Conservation (phyloP, 2,797 vertebrate species). For the Mus minutoides region DNA sequence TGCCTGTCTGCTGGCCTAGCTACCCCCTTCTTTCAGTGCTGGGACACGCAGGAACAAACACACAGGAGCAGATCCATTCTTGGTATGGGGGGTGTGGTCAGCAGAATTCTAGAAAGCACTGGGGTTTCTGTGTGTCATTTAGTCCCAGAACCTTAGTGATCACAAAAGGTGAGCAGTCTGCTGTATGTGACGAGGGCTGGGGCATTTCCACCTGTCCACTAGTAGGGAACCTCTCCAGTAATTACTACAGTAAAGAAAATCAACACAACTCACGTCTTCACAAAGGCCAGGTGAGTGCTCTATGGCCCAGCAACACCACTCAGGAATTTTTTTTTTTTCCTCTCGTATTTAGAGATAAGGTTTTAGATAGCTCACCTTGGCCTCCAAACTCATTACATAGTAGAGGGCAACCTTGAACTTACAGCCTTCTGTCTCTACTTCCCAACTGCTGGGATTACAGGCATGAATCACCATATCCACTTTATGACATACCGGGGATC, state of each 20-base stretch:
- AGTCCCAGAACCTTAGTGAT: neutral
- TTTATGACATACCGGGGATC: neutral
- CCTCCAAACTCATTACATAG: neutral
- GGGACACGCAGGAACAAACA: neutral
- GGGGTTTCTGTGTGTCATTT: neutral
- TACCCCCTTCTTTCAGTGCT: neutral
- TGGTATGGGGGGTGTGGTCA: slow-evolving; percentile 52
- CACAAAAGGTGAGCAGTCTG: neutral
- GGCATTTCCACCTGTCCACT: neutral
- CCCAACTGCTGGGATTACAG: neutral
- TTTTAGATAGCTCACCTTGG: neutral
- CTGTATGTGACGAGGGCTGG: accelerated
- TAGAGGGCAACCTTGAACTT: neutral
- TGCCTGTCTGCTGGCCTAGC: neutral
- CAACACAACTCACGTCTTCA: neutral
- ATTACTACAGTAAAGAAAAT: neutral
- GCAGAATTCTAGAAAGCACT: slow-evolving; percentile 71
- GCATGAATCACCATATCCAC: neutral
- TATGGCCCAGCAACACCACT: neutral
- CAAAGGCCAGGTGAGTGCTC: neutral
- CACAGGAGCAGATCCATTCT: slow-evolving; percentile 69
- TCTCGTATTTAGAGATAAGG: neutral
- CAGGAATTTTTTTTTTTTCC: neutral
- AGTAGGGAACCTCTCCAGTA: neutral
- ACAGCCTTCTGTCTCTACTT: neutral